A percentile compares a stretch with the other conserved stretches of the same genome.
Evolutionary conservation across 64 coral and sea anemone species (phyloP).

Genomic region (Montipora cactus): DNA sequence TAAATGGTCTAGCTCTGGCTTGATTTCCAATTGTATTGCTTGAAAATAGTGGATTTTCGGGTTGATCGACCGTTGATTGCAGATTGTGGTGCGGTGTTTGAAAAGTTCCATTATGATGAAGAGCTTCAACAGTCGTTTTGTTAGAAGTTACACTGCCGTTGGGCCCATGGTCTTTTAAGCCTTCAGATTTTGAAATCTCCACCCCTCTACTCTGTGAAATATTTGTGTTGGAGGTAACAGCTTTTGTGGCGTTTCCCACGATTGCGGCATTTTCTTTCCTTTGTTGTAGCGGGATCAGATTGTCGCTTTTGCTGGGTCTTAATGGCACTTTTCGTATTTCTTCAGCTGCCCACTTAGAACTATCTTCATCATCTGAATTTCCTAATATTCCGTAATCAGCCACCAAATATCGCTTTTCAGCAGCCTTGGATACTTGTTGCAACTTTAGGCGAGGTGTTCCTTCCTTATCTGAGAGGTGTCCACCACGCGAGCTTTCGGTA

Average conservation of each 20-base stretch:
- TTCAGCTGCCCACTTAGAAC: constrained; percentile 49
- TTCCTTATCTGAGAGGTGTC: not conserved
- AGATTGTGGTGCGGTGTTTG: not conserved
- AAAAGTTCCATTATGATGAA: not conserved
- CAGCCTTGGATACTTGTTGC: not conserved
- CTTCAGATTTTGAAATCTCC: not conserved
- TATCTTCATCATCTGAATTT: constrained; percentile 70
- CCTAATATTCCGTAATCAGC: constrained; percentile 62
- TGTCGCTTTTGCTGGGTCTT: not conserved
- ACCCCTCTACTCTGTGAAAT: not conserved
- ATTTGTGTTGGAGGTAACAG: not conserved
- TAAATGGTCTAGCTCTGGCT: no score
- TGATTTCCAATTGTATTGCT: not conserved
- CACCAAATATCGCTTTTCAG: not conserved
- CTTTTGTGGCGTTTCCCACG: not conserved
- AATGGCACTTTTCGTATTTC: constrained; percentile 7
- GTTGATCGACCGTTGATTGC: not conserved
- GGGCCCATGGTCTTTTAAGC: not conserved
- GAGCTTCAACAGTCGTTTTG: not conserved
- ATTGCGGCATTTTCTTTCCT: not conserved
- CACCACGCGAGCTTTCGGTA: not conserved
- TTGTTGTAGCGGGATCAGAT: not conserved
- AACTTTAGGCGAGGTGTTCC: not conserved
- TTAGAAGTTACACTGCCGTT: not conserved
- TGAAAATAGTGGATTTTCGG: not conserved